Evolutionary conservation across 2,113 vertebrate genomes (phyloP), one percentile per base, ranked within the genome.

Genomic region (Microcebus lehilahytsara): DNA sequence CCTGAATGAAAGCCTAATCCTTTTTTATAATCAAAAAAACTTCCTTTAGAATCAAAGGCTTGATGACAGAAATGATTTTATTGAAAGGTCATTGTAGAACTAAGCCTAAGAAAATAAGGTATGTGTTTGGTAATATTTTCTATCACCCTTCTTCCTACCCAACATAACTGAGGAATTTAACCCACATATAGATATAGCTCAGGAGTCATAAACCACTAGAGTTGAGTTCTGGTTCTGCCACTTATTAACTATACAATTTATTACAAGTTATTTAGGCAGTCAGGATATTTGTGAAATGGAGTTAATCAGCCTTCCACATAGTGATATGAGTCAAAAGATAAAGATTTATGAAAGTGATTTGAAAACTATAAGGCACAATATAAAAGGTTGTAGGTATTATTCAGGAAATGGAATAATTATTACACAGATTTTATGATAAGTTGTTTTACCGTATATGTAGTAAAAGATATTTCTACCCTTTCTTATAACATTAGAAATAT

Each of bases 41-140:
- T 96, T 37, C 93, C 40, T 96, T 93, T 37, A 92, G 37, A 97
- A 91, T 79, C 40, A 89, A 89, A 96, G 22, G n/a, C 9, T 94
- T 93, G 30, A 97, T 14, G 78, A 66, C 3, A 86, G 40, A 93
- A 79, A 92, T 93, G 74, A 89, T 72, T 95, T 85, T 95, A 92
- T 14, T 85, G 0, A 77, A 87, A 87, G 25, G 53, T 69, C 85
- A 93, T 16, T 92, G 34, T 1, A 95, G 23, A 75, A 77, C 9
- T 62, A 93, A 80, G 9, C 34, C 20, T 85, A 89, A 67, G 5
- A 97, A 74, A 96, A 32, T 37, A 66, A 96, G 34, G 71, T 64
- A 79, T 64, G 17, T 9, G 86, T 81, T 93, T 71, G 22, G 77
- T 40, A 86, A 67, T 88, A 72, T 81, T 87, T 83, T 72, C 71